Evolutionary conservation across 1,140 invertebrate genomes (phyloP).

Genomic region (Nautilus pompilius): DNA sequence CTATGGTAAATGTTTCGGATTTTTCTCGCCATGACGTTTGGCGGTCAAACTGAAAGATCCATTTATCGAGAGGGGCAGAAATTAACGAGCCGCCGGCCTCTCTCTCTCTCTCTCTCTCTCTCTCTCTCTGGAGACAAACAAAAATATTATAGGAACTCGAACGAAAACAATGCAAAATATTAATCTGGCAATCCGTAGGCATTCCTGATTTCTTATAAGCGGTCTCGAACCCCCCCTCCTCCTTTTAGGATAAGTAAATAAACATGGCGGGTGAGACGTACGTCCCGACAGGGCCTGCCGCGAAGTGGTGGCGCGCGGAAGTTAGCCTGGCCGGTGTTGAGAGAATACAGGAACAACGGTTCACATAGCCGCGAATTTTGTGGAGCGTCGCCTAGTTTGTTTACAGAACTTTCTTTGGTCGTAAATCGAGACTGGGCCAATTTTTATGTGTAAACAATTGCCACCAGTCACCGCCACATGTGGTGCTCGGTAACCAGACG

Average conservation of each 20-base stretch:
- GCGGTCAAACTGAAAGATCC: not conserved
- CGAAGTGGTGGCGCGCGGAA: too few relatives aligned
- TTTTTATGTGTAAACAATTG: too few relatives aligned
- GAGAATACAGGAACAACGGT: too few relatives aligned
- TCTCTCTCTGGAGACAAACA: slow-evolving; percentile 1
- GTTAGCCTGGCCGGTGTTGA: too few relatives aligned
- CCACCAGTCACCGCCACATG: too few relatives aligned
- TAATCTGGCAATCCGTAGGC: not conserved
- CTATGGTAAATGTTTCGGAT: not conserved
- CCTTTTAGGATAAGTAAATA: not conserved
- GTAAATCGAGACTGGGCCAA: too few relatives aligned
- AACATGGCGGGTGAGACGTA: not conserved
- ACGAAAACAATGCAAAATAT: not conserved
- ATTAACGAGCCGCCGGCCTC: not conserved
- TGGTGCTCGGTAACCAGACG: too few relatives aligned
- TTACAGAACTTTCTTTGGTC: too few relatives aligned
- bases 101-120: slow-evolving; percentile 7
- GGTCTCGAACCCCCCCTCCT: not conserved
- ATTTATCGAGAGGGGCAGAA: not conserved
- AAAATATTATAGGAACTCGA: not conserved
- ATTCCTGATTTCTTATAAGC: slow-evolving; percentile 2
- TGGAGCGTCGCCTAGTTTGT: too few relatives aligned
- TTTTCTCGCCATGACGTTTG: too few relatives aligned
- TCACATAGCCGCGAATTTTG: too few relatives aligned
- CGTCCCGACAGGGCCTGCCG: not conserved